Evolutionary conservation across 1,140 invertebrate genomes (phyloP).

Genomic region (Drosophila kepulauana): DNA sequence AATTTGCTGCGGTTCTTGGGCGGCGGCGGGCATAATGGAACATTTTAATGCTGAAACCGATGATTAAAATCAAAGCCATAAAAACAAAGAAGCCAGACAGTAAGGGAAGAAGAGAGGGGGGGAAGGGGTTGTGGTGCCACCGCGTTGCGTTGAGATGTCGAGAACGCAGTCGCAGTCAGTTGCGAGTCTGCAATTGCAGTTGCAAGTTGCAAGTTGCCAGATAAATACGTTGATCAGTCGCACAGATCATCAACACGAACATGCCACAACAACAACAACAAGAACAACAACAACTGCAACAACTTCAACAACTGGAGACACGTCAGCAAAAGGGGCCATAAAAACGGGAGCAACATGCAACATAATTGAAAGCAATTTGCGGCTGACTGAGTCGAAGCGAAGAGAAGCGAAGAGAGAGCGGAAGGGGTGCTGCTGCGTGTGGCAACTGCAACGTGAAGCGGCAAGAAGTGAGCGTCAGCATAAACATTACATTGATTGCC

Average conservation of each 20-base stretch:
- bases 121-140: not conserved
- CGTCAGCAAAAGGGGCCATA: conserved; percentile 73
- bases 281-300: conserved; percentile 28
- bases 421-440: conserved; percentile 28
- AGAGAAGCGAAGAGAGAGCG: not conserved
- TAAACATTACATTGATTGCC: conserved; percentile 80
- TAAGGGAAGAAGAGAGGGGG: not conserved
- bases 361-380: conserved; percentile 83
- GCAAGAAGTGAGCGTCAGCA: conserved; percentile 58
- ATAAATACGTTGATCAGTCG: conserved; percentile 76
- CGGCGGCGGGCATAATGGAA: conserved; percentile 70
- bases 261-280: conserved; percentile 61
- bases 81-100: conserved; percentile 19
- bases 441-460: conserved; percentile 22
- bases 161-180: conserved; percentile 53
- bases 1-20: conserved; percentile 72
- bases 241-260: conserved; percentile 72
- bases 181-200: conserved; percentile 41
- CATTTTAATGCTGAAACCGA: conserved; percentile 80
- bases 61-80: conserved; percentile 77
- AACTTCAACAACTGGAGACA: conserved; percentile 52
- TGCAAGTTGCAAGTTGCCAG: conserved; percentile 67
- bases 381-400: conserved; percentile 54
- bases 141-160: conserved; percentile 43
- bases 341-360: conserved; percentile 82